Evolutionary conservation across 2,888 invertebrate genomes (phyloP), one percentile per base, ranked within the genome.

Genomic region (Hermaeophaga mercurialis): DNA sequence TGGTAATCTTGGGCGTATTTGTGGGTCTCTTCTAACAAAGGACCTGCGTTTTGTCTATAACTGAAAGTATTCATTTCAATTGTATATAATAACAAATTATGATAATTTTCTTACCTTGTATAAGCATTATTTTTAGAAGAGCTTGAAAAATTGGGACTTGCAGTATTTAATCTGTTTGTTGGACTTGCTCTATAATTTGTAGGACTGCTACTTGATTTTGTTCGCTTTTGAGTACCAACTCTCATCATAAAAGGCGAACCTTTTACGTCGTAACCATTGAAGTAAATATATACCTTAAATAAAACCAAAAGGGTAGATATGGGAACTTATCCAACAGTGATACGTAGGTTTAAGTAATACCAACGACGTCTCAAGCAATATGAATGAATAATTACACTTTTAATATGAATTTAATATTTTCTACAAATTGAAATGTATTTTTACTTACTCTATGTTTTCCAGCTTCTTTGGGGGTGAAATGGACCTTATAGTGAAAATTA

Each of bases 231-330:
- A 0, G 90, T 87, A 14, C 92, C 93, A 7, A 94, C 92, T 55
- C 93, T 81, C 79, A 94, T 87, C 72, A 91, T 88, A 72, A 91
- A 93, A 18, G 94, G 94, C 8, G 93, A 94, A 3, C 93, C 96
- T 74, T 84, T 84, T n/a, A 90, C 86, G 47, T 82, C 82, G 73
- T 89, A 88, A 7, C 95, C 96, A 75, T 96, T 96, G 79, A 96
- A 97, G 74, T 94, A 95, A 22, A 96, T 87, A 75, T 96, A 95
- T 31, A 95, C 85, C 80, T 88, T 78, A 67, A 58, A 52, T 36
- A 22, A 22, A 22, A 22, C 22, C n/a, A n/a, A 28, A 28, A 28
- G n/a, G 2, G 8, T 5, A 22, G 22, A 4, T 7, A 22, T 22
- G 7, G 22, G 4, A 22, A 22, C 7, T 22, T 22, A 22, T 22